Percentiles rank a stretch among this genome's conserved stretches.
phyloP scores from a whole-genome alignment of 2,888 invertebrate genomes.

The Lathronympha strigana region DNA sequence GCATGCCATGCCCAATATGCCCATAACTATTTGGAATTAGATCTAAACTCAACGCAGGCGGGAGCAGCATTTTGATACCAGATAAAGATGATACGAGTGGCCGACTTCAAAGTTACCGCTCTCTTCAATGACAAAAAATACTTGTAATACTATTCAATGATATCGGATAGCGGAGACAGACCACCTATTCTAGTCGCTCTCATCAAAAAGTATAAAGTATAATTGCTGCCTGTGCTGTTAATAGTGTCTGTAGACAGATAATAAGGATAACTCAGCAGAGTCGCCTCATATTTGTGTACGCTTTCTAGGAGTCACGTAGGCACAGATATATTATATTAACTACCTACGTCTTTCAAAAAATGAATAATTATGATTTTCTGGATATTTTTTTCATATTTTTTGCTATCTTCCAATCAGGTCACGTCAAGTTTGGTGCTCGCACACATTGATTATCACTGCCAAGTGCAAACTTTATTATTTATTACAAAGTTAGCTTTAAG shows the following conservation, averaged over 20 bases:
- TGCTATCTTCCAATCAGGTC: too few species aligned
- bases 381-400: neutral
- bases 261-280: constrained; percentile 48
- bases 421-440: too few species aligned
- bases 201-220: constrained; percentile 57
- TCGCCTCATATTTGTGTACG: constrained; percentile 40
- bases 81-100: constrained; percentile 4
- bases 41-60: neutral
- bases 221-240: constrained; percentile 38
- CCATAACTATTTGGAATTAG: too few species aligned
- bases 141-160: constrained; percentile 29
- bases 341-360: neutral
- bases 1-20: too few species aligned
- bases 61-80: neutral
- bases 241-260: constrained; percentile 43
- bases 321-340: neutral
- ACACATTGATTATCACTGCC: too few species aligned
- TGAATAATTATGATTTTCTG: neutral
- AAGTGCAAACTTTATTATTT: too few species aligned
- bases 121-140: neutral
- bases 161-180: constrained; percentile 48
- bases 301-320: constrained; percentile 50
- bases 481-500: too few species aligned
- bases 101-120: constrained; percentile 10
- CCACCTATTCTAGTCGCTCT: constrained; percentile 52